These are phyloP conservation scores for Calosoma granatense DNA, from an alignment of 1,140 invertebrate genomes.

Conservation along the genomic window DNA sequence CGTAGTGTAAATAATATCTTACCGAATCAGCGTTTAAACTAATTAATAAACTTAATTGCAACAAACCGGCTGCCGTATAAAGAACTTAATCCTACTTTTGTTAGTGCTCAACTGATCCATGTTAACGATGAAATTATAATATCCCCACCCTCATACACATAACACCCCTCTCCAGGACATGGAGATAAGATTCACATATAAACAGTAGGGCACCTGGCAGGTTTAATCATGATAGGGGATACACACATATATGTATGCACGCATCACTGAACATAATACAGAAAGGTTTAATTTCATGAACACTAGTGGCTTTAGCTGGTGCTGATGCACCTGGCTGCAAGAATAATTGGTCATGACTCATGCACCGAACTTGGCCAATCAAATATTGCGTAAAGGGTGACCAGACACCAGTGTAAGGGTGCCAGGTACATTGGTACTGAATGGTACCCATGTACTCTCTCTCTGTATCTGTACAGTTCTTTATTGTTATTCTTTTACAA, in stretches of 20 bases:
- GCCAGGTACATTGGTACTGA: constrained; percentile 7
- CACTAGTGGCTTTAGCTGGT: constrained; percentile 14
- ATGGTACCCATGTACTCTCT: constrained; percentile 13
- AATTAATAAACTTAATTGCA: too few relatives aligned
- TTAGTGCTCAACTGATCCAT: not conserved
- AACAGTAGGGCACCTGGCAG: constrained; percentile 13
- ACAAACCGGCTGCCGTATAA: too few relatives aligned
- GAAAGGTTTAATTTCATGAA: not conserved
- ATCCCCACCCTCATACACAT: not conserved
- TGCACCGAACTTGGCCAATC: constrained; percentile 10
- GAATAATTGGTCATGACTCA: constrained; percentile 15
- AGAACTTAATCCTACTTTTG: constrained; percentile 10
- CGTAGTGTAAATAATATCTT: too few relatives aligned
- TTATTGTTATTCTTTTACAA: too few relatives aligned
- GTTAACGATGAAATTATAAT: not conserved
- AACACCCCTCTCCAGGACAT: constrained; percentile 7
- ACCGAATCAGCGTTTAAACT: too few relatives aligned
- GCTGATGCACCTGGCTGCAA: constrained; percentile 18
- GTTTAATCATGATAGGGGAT: constrained; percentile 1
- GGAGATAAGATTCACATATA: not conserved
- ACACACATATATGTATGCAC: not conserved
- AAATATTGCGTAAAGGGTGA: constrained; percentile 8
- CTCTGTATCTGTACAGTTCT: too few relatives aligned
- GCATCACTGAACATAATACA: not conserved
- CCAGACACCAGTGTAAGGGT: not conserved